These are phyloP conservation scores for Seriola rivoliana DNA, from an alignment of 2,113 vertebrate genomes.

Conservation along the genomic window DNA sequence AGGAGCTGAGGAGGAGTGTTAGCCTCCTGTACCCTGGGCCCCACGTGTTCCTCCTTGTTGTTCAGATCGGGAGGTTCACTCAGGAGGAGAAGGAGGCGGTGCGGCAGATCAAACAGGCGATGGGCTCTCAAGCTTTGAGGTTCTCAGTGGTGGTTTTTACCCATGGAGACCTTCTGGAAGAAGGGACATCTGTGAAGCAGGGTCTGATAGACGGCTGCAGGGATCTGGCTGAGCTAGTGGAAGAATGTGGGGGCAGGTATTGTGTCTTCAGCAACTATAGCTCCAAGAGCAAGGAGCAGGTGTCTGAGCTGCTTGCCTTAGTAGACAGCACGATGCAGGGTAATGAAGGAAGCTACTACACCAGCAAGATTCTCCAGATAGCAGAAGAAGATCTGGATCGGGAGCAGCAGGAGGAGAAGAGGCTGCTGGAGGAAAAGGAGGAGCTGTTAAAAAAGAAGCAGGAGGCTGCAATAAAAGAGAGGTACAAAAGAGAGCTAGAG, in stretches of 20 bases:
- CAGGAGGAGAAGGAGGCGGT: slow-evolving; percentile 60
- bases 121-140: slow-evolving; percentile 54
- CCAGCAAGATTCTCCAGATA: slow-evolving; percentile 53
- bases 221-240: slow-evolving; percentile 59
- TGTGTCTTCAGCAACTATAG: slow-evolving; percentile 75
- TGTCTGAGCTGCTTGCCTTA: slow-evolving; percentile 63
- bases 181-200: slow-evolving; percentile 20
- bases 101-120: slow-evolving; percentile 63
- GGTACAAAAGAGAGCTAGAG: slow-evolving; percentile 52
- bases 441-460: slow-evolving; percentile 40
- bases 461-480: slow-evolving; percentile 37
- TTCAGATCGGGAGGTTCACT: slow-evolving; percentile 74
- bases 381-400: slow-evolving; percentile 56
- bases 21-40: slow-evolving; percentile 69
- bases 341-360: slow-evolving; percentile 59
- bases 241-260: slow-evolving; percentile 62
- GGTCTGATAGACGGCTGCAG: slow-evolving; percentile 43
- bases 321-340: slow-evolving; percentile 56
- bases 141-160: slow-evolving; percentile 72
- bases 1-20: slow-evolving; percentile 63
- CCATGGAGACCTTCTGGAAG: slow-evolving; percentile 60
- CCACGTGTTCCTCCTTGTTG: slow-evolving; percentile 72
- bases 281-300: slow-evolving; percentile 54
- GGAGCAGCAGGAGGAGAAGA: slow-evolving; percentile 41
- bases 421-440: slow-evolving; percentile 38